Percentiles rank a stretch among this genome's conserved stretches.
Conservation (phyloP, 1,140 invertebrate genomes). For the Cydia pomonella region DNA sequence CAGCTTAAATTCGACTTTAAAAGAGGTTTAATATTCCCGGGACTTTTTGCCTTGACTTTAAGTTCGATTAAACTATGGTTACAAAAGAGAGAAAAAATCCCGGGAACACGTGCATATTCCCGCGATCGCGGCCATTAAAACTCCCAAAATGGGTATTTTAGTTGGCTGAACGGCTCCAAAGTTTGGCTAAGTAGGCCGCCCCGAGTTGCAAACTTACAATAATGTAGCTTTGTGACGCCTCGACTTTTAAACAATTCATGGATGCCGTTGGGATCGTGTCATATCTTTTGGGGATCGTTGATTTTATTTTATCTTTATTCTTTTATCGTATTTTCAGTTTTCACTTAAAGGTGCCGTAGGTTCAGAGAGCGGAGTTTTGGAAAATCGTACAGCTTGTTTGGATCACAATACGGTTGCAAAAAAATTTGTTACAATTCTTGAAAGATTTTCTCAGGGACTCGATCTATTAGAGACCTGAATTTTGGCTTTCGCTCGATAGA, state of each 20-base stretch:
- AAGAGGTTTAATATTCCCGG: too few relatives aligned
- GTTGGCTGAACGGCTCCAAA: background rate
- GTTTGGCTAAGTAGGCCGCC: constrained; percentile 8
- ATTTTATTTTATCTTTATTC: background rate
- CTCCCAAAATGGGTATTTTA: constrained; percentile 12
- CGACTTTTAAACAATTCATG: constrained; percentile 22
- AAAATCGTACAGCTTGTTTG: too few relatives aligned
- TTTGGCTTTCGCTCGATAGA: too few relatives aligned
- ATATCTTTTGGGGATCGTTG: background rate
- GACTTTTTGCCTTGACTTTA: too few relatives aligned
- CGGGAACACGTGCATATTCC: background rate
- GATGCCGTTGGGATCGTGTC: background rate
- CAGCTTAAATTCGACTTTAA: too few relatives aligned
- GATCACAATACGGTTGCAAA: too few relatives aligned
- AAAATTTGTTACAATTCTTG: too few relatives aligned
- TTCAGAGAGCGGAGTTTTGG: too few relatives aligned
- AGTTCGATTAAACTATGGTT: too few relatives aligned
- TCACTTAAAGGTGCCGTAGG: too few relatives aligned
- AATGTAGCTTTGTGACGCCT: constrained; percentile 21
- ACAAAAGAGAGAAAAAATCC: background rate
- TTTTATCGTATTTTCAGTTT: background rate
- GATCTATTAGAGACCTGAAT: too few relatives aligned
- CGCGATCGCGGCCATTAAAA: background rate
- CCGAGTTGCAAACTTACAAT: constrained; percentile 20
- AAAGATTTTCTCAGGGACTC: too few relatives aligned